A percentile compares a stretch with the other conserved stretches of the same genome.
These are phyloP conservation scores for Podabrus alpinus DNA, from an alignment of 2,888 invertebrate genomes.

Conservation along the genomic window DNA sequence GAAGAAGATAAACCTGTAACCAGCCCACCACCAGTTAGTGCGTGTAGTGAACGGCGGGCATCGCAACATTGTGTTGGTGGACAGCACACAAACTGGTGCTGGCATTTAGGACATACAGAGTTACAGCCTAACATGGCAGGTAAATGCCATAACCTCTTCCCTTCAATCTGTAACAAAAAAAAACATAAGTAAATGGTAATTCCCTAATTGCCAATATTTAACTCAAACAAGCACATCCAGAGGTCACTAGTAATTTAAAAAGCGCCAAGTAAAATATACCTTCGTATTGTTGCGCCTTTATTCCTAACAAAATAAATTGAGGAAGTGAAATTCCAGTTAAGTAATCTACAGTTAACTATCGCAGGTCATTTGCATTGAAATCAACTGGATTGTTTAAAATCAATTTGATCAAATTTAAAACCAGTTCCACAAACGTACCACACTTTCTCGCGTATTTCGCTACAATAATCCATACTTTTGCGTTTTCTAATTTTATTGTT, in stretches of 20 bases:
- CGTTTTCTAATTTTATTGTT: background rate
- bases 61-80: conserved; percentile 45
- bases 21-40: conserved; percentile 51
- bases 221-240: too few species aligned
- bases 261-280: too few species aligned
- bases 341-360: conserved; percentile 1
- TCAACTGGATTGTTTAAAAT: background rate
- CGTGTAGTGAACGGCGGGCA: conserved; percentile 44
- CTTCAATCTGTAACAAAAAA: conserved; percentile 44
- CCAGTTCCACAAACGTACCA: background rate
- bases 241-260: too few species aligned
- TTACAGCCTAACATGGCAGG: conserved; percentile 62
- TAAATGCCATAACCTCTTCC: conserved; percentile 50
- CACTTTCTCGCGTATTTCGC: background rate
- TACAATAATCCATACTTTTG: background rate
- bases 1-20: conserved; percentile 34
- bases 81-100: conserved; percentile 64
- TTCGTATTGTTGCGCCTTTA: background rate
- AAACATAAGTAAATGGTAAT: too few species aligned
- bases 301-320: background rate
- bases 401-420: conserved; percentile 1
- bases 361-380: conserved; percentile 10
- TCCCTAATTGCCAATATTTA: too few species aligned
- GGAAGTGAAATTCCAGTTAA: conserved; percentile 4
- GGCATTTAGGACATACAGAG: conserved; percentile 70